Evolutionary conservation across 1,140 invertebrate species (phyloP), one percentile per base, ranked within the genome.

Genomic region (Atta colombica): DNA sequence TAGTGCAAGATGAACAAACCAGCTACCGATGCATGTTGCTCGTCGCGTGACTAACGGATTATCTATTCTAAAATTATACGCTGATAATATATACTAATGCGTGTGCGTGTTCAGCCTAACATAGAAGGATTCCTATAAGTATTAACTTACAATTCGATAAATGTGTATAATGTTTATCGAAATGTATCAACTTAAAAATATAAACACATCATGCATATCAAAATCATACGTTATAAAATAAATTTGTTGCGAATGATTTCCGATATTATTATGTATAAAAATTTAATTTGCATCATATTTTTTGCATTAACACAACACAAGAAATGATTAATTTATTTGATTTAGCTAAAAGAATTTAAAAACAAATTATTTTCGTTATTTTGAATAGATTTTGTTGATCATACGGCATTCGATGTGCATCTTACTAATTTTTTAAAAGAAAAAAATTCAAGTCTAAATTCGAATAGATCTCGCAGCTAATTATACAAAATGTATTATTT

Each of bases 361-460:
- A 51, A 88, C 39, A 21, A 12, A 39, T 21, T 51, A 10, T 4
- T 81, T 14, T 71, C n/a, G 69, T 58, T 12, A 71, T 8, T 5
- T 71, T 60, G 65, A 82, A 78, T 31, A 71, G 16, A 45, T 7
- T 49, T 88, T 35, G 51, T 85, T 78, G 77, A 71, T 16, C 71
- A 77, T 51, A 65, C 89, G 80, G 28, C 89, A 72, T 74, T 35
- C 69, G 80, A 90, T 16, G n/a, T 61, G 80, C 88, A 69, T 72
- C 75, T 21, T 65, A 88, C 85, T 85, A 71, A 61, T 71, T 87
- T 72, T 86, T 88, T 86, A 58, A 61, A 61, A 81, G 72, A n/a
- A 85, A 51, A 21, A 65, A 55, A 63, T 66, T 39, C 86, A 90
- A 90, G 89, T 90, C 45, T 68, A 90, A 90, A 90, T 90, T 90